These are phyloP conservation scores for Heloderma charlesbogerti DNA, from an alignment of 2,113 vertebrate genomes.

Conservation along the genomic window DNA sequence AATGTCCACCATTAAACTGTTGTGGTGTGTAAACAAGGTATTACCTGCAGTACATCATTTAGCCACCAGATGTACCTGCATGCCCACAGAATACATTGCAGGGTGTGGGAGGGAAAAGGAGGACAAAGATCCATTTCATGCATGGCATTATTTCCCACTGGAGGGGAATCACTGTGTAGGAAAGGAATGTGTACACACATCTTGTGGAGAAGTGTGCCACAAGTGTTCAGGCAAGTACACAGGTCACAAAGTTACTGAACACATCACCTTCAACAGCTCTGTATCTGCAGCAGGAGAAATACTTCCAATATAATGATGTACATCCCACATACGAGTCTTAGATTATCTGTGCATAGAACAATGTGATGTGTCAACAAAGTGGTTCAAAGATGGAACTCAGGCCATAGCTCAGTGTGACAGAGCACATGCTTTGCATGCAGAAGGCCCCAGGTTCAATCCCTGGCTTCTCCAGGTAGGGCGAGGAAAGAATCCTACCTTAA, in stretches of 20 bases:
- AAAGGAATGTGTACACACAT: neutral
- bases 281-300: neutral
- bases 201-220: neutral
- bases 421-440: too few relatives aligned
- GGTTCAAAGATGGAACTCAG: neutral
- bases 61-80: constrained; percentile 29
- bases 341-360: neutral
- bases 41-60: neutral
- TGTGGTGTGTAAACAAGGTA: neutral
- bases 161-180: neutral
- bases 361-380: neutral
- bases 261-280: neutral
- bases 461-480: too few relatives aligned
- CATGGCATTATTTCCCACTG: neutral
- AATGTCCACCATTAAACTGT: neutral
- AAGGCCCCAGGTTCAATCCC: too few relatives aligned
- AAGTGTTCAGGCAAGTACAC: neutral
- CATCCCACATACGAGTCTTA: neutral
- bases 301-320: too few relatives aligned
- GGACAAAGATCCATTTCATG: neutral
- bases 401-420: too few relatives aligned
- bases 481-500: too few relatives aligned
- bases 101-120: neutral
- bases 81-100: neutral
- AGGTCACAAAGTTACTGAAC: neutral